A percentile compares a stretch with the other conserved stretches of the same genome.
These are phyloP conservation scores for Sturnira hondurensis DNA, from an alignment of 2,113 vertebrate genomes.

Conservation along the genomic window DNA sequence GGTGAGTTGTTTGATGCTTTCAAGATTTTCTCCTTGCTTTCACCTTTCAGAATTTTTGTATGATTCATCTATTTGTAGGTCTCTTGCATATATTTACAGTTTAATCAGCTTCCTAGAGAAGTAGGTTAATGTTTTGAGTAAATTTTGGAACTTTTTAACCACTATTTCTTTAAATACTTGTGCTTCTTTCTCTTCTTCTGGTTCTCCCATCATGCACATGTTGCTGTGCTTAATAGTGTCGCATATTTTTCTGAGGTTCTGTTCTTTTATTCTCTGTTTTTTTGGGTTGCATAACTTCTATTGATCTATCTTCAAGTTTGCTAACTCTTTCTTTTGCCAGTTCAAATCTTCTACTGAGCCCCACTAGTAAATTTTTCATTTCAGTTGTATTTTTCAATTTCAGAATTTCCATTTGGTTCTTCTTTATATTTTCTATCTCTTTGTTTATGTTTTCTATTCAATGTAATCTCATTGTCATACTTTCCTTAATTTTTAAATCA, in stretches of 20 bases:
- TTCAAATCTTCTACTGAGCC: background rate
- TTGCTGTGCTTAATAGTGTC: background rate
- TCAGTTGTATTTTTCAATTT: background rate
- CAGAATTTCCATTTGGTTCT: background rate
- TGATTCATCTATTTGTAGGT: background rate
- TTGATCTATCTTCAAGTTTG: background rate
- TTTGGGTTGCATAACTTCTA: background rate
- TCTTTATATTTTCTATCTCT: background rate
- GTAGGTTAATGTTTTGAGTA: background rate
- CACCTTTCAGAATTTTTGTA: background rate
- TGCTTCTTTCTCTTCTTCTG: background rate
- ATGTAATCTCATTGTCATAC: background rate
- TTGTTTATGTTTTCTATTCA: background rate
- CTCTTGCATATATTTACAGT: background rate
- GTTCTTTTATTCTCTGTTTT: background rate
- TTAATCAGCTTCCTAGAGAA: background rate
- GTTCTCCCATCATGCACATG: background rate
- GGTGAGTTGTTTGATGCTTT: background rate
- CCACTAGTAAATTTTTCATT: constrained; percentile 11
- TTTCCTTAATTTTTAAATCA: background rate
- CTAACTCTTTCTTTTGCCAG: background rate
- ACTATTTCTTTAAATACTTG: background rate
- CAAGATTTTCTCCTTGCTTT: background rate
- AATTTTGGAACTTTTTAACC: background rate
- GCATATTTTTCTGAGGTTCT: background rate